A percentile compares a stretch with the other conserved stretches of the same genome.
phyloP scores from a whole-genome alignment of 2,888 invertebrate genomes.

The Campoletis raptor region DNA sequence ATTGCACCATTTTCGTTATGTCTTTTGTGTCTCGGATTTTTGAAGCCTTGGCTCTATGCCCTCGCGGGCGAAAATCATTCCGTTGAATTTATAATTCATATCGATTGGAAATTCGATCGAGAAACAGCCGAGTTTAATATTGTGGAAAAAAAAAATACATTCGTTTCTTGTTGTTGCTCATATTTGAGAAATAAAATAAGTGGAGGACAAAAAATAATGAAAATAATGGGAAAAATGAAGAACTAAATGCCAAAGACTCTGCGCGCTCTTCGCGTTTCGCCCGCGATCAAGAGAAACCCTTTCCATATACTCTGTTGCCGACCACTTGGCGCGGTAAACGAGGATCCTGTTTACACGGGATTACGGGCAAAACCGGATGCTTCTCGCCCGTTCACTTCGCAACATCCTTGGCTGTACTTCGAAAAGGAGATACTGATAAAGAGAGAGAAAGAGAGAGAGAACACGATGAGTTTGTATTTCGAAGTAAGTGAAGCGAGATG shows the following conservation, averaged over 20 bases:
- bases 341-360: conserved; percentile 79
- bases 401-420: conserved; percentile 59
- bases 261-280: conserved; percentile 45
- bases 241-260: conserved; percentile 35
- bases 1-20: conserved; percentile 7
- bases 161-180: neutral
- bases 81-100: neutral
- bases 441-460: conserved; percentile 10
- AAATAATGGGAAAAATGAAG: conserved; percentile 36
- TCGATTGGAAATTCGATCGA: neutral
- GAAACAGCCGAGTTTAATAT: neutral
- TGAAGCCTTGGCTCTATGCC: neutral
- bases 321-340: conserved; percentile 75
- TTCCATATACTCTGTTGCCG: conserved; percentile 72
- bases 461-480: conserved; percentile 4
- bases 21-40: neutral
- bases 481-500: conserved; percentile 48
- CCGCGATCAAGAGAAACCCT: conserved; percentile 61
- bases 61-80: neutral
- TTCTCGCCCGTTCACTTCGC: conserved; percentile 69
- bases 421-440: conserved; percentile 1
- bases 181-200: conserved; percentile 6
- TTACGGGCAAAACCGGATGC: conserved; percentile 77
- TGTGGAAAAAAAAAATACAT: neutral
- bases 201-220: conserved; percentile 23